These are phyloP conservation scores for Cebuella pygmaea DNA, from an alignment of 2,797 vertebrate genomes.

Conservation along the genomic window DNA sequence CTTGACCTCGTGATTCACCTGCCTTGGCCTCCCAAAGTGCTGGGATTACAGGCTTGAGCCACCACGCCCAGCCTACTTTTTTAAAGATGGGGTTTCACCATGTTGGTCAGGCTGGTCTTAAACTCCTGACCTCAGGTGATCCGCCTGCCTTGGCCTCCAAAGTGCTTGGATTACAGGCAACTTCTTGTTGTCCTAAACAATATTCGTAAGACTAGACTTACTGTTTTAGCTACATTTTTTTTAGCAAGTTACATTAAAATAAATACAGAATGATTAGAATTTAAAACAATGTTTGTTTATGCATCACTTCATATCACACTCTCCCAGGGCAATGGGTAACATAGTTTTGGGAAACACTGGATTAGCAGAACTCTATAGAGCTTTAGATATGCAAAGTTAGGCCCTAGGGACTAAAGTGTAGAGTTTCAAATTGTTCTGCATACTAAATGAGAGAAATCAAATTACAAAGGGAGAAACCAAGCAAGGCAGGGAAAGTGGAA, in stretches of 20 bases:
- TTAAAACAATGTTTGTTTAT: not conserved
- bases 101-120: no score
- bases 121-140: no score
- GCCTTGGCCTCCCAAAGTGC: no score
- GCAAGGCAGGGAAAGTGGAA: slow-evolving; percentile 15
- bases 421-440: not conserved
- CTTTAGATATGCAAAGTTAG: slow-evolving; percentile 36
- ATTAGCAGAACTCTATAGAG: not conserved
- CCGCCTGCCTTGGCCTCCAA: no score
- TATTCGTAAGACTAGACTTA: slow-evolving; percentile 31
- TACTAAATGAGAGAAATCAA: not conserved
- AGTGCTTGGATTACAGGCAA: no score
- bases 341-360: not conserved
- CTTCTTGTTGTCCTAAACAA: not conserved
- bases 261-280: slow-evolving; percentile 19
- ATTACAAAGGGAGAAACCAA: not conserved
- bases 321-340: not conserved
- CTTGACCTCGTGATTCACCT: no score
- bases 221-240: not conserved
- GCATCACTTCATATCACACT: not conserved
- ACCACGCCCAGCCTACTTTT: no score
- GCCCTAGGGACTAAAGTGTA: not conserved
- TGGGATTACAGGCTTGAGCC: no score
- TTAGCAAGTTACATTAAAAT: not conserved
- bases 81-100: no score